Evolutionary conservation across 2,888 invertebrate genomes (phyloP).

Genomic region (Silvanus unidentatus): DNA sequence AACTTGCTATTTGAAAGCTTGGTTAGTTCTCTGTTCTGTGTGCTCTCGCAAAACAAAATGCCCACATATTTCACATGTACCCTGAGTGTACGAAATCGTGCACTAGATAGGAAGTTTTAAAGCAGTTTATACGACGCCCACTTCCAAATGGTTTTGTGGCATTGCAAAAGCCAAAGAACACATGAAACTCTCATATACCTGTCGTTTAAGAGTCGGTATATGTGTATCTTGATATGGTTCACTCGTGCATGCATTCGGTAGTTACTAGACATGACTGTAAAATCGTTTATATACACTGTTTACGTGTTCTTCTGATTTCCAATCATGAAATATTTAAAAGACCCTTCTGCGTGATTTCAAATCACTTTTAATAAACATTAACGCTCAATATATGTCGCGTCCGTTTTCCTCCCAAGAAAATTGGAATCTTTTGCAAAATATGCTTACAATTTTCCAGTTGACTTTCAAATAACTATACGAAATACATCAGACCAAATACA

Average conservation of each 20-base stretch:
- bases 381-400: too few species aligned
- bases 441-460: too few species aligned
- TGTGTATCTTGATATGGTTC: conserved; percentile 28
- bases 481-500: not conserved
- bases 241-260: conserved; percentile 31
- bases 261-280: conserved; percentile 26
- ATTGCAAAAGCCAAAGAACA: conserved; percentile 24
- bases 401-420: too few species aligned
- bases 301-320: conserved; percentile 25
- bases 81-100: not conserved
- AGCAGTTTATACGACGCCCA: conserved; percentile 25
- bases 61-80: too few species aligned
- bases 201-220: conserved; percentile 21
- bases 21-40: too few species aligned
- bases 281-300: conserved; percentile 26
- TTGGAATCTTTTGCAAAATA: too few species aligned
- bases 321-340: conserved; percentile 24
- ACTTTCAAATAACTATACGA: too few species aligned
- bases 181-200: conserved; percentile 25
- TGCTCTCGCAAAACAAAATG: too few species aligned
- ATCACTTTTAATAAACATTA: not conserved
- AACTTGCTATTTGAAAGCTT: too few species aligned
- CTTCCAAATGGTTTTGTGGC: conserved; percentile 28
- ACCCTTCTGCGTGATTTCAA: conserved; percentile 1
- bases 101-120: conserved; percentile 8